A percentile compares a stretch with the other conserved stretches of the same genome.
These are phyloP conservation scores for Torymus aiolomorphi DNA, from an alignment of 2,888 invertebrate genomes.

Conservation along the genomic window DNA sequence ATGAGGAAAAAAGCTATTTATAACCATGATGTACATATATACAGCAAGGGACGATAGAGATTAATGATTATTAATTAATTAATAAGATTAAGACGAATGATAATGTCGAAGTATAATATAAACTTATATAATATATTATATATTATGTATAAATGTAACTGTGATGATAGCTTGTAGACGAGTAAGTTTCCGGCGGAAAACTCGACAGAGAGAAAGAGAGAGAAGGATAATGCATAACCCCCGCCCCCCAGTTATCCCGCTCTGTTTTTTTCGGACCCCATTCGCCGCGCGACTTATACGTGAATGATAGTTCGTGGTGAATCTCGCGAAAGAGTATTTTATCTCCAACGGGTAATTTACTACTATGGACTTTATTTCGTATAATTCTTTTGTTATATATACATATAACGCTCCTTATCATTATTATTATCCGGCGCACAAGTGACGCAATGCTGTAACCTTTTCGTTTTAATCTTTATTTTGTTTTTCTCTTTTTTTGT, in stretches of 20 bases:
- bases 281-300: conserved; percentile 17
- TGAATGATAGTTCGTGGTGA: neutral
- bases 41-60: conserved; percentile 64
- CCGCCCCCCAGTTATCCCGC: conserved; percentile 13
- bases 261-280: conserved; percentile 27
- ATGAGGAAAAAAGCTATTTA: conserved; percentile 69
- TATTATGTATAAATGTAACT: conserved; percentile 71
- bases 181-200: conserved; percentile 66
- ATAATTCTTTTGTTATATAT: conserved; percentile 34
- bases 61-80: conserved; percentile 56
- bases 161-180: conserved; percentile 74
- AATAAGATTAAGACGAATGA: conserved; percentile 38
- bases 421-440: conserved; percentile 53
- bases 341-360: conserved; percentile 46
- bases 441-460: conserved; percentile 25
- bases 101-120: conserved; percentile 63
- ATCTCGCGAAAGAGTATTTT: conserved; percentile 48
- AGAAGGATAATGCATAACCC: no score
- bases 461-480: neutral
- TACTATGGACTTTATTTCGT: conserved; percentile 12
- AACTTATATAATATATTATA: conserved; percentile 69
- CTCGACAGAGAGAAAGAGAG: conserved; percentile 41
- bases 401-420: conserved; percentile 38
- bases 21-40: conserved; percentile 72
- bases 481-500: conserved; percentile 7